Base-by-base conservation (phyloP, 2,888 invertebrate genomes). In the Athalia cordata region DNA sequence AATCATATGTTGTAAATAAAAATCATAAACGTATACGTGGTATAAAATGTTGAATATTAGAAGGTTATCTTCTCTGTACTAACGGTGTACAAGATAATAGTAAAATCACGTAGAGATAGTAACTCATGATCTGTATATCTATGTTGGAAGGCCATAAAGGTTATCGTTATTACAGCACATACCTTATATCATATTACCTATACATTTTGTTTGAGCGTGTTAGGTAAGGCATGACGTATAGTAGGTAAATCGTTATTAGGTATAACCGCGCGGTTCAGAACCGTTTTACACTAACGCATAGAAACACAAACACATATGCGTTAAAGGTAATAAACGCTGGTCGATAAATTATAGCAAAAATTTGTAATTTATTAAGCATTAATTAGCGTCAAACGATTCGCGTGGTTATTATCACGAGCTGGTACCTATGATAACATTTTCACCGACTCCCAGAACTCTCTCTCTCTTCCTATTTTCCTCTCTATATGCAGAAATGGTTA, bases 151-250 rank as follows among this genome's bases (percentile, higher is more conserved):
- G 85, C 84, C 84, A 85, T 85, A 86, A 86, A 87, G 87, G 87
- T 87, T 87, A 87, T 87, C 87, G 84, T 85, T 83, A 84, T 87
- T 86, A 86, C 86, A 82, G 85, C 82, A 84, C 67, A 72, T 72
- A 72, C 72, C 72, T 72, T 72, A 72, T 72, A 72, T 47, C 72
- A 57, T 72, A 72, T 72, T 72, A n/a, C n/a, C n/a, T n/a, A 72
- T 72, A 72, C 72, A 72, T 59, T 72, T 72, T 72, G 72, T 72
- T 57, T 47, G 55, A 68, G 55, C 68, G 29, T 29, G 29, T 29
- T 29, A 29, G 29, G 29, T 29, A 29, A 29, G 29, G 29, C 2
- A 29, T 29, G 29, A 29, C 29, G 29, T 29, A 29, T 29, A 29
- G 29, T 29, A 29, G 29, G 29, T 29, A 29, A 29, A 29, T 29